Evolutionary conservation across 2,797 vertebrate genomes (phyloP), one percentile per base, ranked within the genome.

Genomic region (Spea hammondii): DNA sequence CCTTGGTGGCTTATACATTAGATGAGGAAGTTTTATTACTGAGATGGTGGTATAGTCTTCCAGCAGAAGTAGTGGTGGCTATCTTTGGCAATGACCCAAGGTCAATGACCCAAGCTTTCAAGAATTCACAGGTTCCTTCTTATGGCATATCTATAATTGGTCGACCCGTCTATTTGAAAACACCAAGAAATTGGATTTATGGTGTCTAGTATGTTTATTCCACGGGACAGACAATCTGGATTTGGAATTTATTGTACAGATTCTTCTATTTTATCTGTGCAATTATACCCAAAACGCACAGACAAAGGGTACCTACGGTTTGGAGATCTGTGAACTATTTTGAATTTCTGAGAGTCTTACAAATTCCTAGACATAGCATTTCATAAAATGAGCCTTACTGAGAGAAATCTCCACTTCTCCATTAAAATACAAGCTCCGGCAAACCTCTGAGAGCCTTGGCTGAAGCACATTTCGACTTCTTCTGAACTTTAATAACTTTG

Each of bases 341-440:
- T n/a, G 11, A 11, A 1, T 13, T 59, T 13, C 8, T 5, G 13
- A 5, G 59, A 14, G 12, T 62, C 14, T 62, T 9, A 62, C 5
- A 17, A 62, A 62, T 62, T 62, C n/a, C 5, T 4, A 62, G 59
- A 62, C 6, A 14, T 17, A 62, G 59, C 59, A 62, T 62, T 9
- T 62, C 59, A 62, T 62, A 62, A 62, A 62, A 62, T 2, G 14
- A 62, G 59, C 32, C 13, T 62, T 62, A 62, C 51, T 53, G 51
- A 53, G 14, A 62, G 59, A 62, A 62, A 62, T 62, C 59, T 62
- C 9, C 13, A 17, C 1, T 17, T 14, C 32, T 62, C n/a, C 59
- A 62, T 17, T 62, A 14, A 14, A 62, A 62, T 62, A 62, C n/a
- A n/a, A 14, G 59, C 7, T n/a, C n/a, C 13, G 14, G 59, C 14